Percentiles rank a stretch among this genome's conserved stretches.
Conservation (phyloP, 2,888 invertebrate species). For the Drosophila fulvimacula region DNA sequence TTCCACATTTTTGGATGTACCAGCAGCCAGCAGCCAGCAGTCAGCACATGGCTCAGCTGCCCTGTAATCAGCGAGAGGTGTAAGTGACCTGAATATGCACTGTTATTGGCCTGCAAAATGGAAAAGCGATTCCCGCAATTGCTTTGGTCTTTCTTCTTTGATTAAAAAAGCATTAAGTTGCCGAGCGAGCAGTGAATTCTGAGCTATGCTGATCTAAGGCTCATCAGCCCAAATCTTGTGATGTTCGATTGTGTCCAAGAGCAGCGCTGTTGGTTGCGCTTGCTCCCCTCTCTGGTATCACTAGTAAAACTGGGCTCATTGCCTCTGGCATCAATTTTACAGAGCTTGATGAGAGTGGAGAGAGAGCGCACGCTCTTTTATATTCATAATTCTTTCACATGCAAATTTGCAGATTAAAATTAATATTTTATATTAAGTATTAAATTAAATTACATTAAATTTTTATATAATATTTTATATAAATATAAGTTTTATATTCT, state of each 20-base stretch:
- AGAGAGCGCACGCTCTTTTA: no score
- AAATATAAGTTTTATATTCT: no score
- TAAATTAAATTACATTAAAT: no score
- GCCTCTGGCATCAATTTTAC: neutral
- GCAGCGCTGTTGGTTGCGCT: neutral
- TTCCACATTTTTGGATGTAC: constrained; percentile 32
- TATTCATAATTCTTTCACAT: no score
- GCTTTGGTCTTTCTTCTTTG: neutral
- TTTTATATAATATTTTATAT: no score
- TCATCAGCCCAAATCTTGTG: neutral
- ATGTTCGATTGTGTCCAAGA: neutral
- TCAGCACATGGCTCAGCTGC: constrained; percentile 11
- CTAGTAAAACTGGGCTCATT: neutral
- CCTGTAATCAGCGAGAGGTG: constrained; percentile 68
- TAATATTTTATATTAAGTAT: no score
- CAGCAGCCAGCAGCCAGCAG: neutral
- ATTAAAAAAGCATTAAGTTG: neutral
- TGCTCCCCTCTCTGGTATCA: neutral
- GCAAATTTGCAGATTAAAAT: no score
- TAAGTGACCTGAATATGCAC: constrained; percentile 64
- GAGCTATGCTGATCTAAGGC: neutral
- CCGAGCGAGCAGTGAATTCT: neutral
- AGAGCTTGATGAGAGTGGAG: no score
- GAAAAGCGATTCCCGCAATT: constrained; percentile 28
- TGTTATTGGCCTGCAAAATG: constrained; percentile 41